These are phyloP conservation scores for Dasypolia templi DNA, from an alignment of 2,888 invertebrate species.

Conservation along the genomic window DNA sequence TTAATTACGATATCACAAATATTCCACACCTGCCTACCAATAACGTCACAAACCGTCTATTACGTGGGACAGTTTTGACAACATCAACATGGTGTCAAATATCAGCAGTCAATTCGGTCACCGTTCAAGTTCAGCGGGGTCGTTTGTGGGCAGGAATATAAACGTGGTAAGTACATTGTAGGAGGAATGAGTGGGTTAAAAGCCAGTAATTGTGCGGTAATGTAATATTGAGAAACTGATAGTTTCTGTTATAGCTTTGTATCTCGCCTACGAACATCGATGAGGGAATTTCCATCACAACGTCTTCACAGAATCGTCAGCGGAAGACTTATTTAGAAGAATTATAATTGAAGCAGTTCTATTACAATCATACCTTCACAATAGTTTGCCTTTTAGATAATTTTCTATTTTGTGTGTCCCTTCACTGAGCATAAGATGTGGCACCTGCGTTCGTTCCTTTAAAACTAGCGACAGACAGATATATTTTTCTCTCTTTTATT, in stretches of 20 bases:
- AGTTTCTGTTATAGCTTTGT: neutral
- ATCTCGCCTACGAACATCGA: neutral
- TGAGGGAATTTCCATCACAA: slow-evolving; percentile 3
- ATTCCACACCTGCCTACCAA: slow-evolving; percentile 11
- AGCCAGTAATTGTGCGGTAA: slow-evolving; percentile 31
- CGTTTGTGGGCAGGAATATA: slow-evolving; percentile 30
- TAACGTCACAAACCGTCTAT: slow-evolving; percentile 8
- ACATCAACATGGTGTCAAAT: slow-evolving; percentile 42
- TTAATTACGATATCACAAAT: neutral
- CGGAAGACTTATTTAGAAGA: neutral
- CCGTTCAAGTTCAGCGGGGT: slow-evolving; percentile 48
- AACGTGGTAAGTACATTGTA: slow-evolving; percentile 1
- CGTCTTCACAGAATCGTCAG: neutral
- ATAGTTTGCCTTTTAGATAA: neutral
- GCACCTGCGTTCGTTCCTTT: slow-evolving; percentile 1
- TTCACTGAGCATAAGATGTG: neutral
- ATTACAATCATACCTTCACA: slow-evolving; percentile 9
- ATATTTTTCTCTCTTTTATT: neutral
- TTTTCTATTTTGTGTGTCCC: slow-evolving; percentile 3
- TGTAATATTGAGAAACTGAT: slow-evolving; percentile 30
- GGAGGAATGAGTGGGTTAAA: slow-evolving; percentile 23
- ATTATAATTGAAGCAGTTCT: neutral
- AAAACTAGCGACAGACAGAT: slow-evolving; percentile 1
- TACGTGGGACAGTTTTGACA: slow-evolving; percentile 16
- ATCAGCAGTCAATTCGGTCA: slow-evolving; percentile 47